A percentile compares a stretch with the other conserved stretches of the same genome.
Evolutionary conservation across 2,888 invertebrate species (phyloP).

Genomic region (Orgyia antiqua): DNA sequence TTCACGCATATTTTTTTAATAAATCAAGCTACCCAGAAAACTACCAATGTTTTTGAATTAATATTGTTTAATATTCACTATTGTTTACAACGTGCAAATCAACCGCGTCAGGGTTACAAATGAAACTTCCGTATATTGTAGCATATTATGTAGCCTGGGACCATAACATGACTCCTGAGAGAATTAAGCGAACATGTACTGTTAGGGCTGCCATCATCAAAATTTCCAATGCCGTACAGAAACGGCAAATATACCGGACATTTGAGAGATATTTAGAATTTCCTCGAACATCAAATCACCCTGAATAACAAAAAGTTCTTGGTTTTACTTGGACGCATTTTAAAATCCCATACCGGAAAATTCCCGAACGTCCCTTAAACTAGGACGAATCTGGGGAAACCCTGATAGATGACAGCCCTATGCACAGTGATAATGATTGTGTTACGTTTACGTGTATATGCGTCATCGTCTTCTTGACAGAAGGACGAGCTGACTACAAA

Average conservation of each 20-base stretch:
- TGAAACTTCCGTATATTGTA: slow-evolving; percentile 28
- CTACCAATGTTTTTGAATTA: no score
- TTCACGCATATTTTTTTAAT: no score
- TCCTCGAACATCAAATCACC: not conserved
- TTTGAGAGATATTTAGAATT: no score
- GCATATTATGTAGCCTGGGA: slow-evolving; percentile 20
- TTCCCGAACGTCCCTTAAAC: not conserved
- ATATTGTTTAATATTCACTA: no score
- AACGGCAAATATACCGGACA: no score
- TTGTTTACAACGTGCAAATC: slow-evolving; percentile 21
- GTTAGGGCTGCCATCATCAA: no score
- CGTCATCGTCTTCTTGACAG: slow-evolving; percentile 59
- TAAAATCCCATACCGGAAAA: not conserved
- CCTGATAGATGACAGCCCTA: no score
- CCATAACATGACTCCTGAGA: slow-evolving; percentile 27
- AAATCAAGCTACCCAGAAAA: no score
- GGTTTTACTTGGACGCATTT: not conserved
- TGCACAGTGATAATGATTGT: slow-evolving; percentile 51
- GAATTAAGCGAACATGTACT: slow-evolving; percentile 13
- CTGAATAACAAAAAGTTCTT: no score
- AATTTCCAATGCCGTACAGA: no score
- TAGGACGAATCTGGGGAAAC: no score
- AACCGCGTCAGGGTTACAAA: slow-evolving; percentile 22
- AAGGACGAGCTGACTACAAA: slow-evolving; percentile 72
- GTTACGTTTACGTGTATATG: slow-evolving; percentile 48